phyloP scores from a whole-genome alignment of 2,888 invertebrate species.

The Lasioglossum lativentre region DNA sequence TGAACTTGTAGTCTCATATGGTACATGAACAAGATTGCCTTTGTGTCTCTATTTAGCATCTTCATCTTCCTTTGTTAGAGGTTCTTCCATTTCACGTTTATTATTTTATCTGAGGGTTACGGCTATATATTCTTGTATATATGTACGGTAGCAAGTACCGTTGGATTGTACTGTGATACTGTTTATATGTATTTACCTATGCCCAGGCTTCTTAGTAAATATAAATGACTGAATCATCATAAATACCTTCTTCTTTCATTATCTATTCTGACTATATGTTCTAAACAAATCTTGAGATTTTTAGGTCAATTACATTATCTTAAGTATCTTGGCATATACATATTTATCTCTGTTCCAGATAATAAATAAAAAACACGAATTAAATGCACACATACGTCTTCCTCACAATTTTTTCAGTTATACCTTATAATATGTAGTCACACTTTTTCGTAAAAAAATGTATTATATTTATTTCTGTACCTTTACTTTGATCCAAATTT shows the following conservation, averaged over 20 bases:
- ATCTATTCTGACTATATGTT: not conserved
- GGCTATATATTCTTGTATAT: not conserved
- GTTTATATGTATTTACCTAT: not conserved
- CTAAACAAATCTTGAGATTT: slow-evolving; percentile 12
- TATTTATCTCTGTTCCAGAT: slow-evolving; percentile 10
- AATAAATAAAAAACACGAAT: slow-evolving; percentile 12
- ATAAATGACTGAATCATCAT: not conserved
- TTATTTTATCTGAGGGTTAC: not conserved
- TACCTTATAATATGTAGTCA: not conserved
- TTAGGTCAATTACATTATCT: slow-evolving; percentile 16
- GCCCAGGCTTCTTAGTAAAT: slow-evolving; percentile 1
- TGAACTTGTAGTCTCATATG: not conserved
- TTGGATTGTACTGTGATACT: not conserved
- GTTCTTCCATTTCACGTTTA: slow-evolving; percentile 18
- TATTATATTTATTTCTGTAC: not conserved
- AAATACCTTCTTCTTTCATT: slow-evolving; percentile 23
- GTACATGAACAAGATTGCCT: not conserved
- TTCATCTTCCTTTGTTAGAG: slow-evolving; percentile 15
- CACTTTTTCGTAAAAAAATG: not conserved
- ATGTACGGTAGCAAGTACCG: not conserved
- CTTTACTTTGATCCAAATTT: not conserved
- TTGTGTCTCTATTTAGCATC: slow-evolving; percentile 16
- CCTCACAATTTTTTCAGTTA: not conserved
- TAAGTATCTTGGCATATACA: slow-evolving; percentile 4
- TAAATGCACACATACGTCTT: not conserved